phyloP scores from a whole-genome alignment of 53 echinoderm and acorn worm genomes.

The Paracentrotus lividus region DNA sequence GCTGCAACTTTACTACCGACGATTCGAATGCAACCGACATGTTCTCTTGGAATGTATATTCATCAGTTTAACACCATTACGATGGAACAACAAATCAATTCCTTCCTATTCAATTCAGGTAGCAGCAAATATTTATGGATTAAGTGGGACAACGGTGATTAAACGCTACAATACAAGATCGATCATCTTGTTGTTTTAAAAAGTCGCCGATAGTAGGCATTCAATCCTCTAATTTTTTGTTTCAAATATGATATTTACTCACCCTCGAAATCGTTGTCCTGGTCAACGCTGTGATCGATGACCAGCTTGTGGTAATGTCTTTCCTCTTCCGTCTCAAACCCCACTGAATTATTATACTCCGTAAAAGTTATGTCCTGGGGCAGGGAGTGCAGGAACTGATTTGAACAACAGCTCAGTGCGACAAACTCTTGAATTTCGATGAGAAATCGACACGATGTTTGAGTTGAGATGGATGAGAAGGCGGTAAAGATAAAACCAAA shows the following conservation, averaged over 20 bases:
- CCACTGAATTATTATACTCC: constrained; percentile 1
- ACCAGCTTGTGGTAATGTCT: background rate
- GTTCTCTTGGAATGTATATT: no score
- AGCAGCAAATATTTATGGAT: no score
- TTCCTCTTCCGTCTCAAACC: background rate
- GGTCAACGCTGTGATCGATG: constrained; percentile 13
- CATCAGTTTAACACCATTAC: no score
- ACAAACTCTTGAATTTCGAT: constrained; percentile 10
- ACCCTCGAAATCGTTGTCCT: constrained; percentile 18
- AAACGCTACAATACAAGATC: no score
- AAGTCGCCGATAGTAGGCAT: background rate
- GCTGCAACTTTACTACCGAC: no score
- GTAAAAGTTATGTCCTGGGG: constrained; percentile 4
- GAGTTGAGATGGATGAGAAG: background rate
- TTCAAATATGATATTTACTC: background rate
- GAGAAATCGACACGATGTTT: background rate
- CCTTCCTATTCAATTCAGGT: no score
- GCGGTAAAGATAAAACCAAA: background rate
- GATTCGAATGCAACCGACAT: no score
- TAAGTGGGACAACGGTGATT: no score
- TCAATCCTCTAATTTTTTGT: no score
- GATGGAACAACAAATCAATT: no score
- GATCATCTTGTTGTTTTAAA: background rate
- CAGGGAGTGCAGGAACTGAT: background rate
- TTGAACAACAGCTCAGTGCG: background rate